A percentile compares a stretch with the other conserved stretches of the same genome.
Evolutionary conservation across 1,140 invertebrate genomes (phyloP).

Genomic region (Amyelois transitella): DNA sequence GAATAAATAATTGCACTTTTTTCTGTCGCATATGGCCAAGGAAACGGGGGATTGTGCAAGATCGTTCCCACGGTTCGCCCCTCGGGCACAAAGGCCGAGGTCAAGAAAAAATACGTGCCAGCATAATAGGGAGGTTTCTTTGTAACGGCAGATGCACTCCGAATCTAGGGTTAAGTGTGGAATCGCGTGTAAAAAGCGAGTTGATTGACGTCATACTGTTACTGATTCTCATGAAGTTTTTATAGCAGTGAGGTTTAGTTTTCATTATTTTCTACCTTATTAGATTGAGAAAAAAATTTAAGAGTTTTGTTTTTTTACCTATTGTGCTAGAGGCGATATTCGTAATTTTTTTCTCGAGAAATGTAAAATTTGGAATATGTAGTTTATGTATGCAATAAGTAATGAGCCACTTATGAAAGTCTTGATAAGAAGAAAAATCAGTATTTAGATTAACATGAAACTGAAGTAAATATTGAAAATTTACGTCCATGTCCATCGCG

Average conservation of each 20-base stretch:
- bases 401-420: too few relatives aligned
- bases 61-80: constrained; percentile 70
- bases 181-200: constrained; percentile 49
- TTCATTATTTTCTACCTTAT: background rate
- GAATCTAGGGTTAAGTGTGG: constrained; percentile 61
- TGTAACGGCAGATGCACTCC: constrained; percentile 57
- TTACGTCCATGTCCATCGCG: too few relatives aligned
- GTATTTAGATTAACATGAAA: too few relatives aligned
- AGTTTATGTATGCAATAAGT: too few relatives aligned
- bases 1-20: constrained; percentile 74
- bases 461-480: too few relatives aligned
- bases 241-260: background rate
- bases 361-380: too few relatives aligned
- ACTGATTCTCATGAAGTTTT: constrained; percentile 12
- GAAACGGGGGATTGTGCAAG: constrained; percentile 65
- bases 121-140: constrained; percentile 62
- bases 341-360: too few relatives aligned
- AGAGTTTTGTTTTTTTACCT: background rate
- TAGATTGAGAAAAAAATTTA: background rate
- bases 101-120: constrained; percentile 71
- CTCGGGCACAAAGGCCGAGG: constrained; percentile 61
- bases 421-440: too few relatives aligned
- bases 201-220: constrained; percentile 44
- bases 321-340: too few relatives aligned
- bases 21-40: constrained; percentile 73